phyloP scores from a whole-genome alignment of 2,888 invertebrate genomes.

The Eucera pruinosa region DNA sequence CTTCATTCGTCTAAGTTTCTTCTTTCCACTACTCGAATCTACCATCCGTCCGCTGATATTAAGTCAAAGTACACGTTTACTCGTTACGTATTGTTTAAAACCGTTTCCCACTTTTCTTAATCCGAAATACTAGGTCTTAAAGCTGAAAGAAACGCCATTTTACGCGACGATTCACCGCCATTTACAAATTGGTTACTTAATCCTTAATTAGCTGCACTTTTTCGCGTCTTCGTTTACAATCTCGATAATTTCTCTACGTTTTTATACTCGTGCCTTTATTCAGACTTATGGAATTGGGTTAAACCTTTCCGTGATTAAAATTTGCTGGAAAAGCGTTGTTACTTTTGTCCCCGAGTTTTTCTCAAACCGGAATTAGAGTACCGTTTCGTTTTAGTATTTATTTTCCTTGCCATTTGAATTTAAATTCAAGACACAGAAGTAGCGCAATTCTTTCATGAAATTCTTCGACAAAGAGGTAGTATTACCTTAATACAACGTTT shows the following conservation, averaged over 20 bases:
- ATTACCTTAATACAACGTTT: too few species aligned
- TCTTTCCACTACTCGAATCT: too few species aligned
- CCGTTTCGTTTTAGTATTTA: not conserved
- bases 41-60: not conserved
- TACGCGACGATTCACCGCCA: not conserved
- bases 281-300: conserved; percentile 10
- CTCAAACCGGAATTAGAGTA: not conserved
- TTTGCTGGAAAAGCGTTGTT: conserved; percentile 24
- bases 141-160: too few species aligned
- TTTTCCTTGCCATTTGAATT: not conserved
- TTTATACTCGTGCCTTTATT: not conserved
- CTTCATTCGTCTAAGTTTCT: not conserved
- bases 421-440: not conserved
- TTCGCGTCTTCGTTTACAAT: not conserved
- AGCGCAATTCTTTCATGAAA: not conserved
- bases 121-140: too few species aligned
- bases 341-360: not conserved
- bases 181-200: conserved; percentile 1
- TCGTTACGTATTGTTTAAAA: not conserved
- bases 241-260: not conserved
- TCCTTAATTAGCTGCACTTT: conserved; percentile 5
- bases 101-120: not conserved
- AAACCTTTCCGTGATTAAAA: conserved; percentile 24
- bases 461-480: too few species aligned
- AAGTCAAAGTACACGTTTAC: conserved; percentile 11